Evolutionary conservation across 2,113 vertebrate genomes (phyloP).

Genomic region (Aix galericulata): DNA sequence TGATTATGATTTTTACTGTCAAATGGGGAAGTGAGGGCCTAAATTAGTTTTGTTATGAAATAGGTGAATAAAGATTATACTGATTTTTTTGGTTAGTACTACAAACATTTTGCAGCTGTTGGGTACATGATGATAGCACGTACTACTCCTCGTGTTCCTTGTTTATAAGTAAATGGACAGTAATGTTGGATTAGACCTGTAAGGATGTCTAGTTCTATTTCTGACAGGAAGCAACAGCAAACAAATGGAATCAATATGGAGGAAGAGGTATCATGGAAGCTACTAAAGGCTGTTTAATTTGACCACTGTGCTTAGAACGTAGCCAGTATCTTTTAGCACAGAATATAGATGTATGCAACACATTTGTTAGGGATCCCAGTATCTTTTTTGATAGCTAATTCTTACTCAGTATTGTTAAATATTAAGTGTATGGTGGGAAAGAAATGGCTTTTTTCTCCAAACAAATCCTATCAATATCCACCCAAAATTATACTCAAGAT

Average conservation of each 20-base stretch:
- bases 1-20: not conserved
- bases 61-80: not conserved
- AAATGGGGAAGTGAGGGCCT: not conserved
- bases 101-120: not conserved
- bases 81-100: not conserved
- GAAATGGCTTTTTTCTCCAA: not conserved
- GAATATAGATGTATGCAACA: not conserved
- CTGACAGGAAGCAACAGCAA: not conserved
- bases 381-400: not conserved
- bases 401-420: not conserved
- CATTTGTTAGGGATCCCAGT: not conserved
- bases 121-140: not conserved
- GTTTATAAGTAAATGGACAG: not conserved
- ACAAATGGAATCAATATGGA: not conserved
- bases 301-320: not conserved
- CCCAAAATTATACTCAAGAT: not conserved
- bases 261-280: not conserved
- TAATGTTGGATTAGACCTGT: not conserved
- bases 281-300: not conserved
- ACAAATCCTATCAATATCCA: not conserved
- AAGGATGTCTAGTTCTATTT: not conserved
- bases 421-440: not conserved
- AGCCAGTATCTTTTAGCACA: not conserved
- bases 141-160: not conserved
- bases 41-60: not conserved